Percentiles rank a stretch among this genome's conserved stretches.
These are phyloP conservation scores for Psilopsiagon aurifrons DNA, from an alignment of 2,113 vertebrate species.

Conservation along the genomic window DNA sequence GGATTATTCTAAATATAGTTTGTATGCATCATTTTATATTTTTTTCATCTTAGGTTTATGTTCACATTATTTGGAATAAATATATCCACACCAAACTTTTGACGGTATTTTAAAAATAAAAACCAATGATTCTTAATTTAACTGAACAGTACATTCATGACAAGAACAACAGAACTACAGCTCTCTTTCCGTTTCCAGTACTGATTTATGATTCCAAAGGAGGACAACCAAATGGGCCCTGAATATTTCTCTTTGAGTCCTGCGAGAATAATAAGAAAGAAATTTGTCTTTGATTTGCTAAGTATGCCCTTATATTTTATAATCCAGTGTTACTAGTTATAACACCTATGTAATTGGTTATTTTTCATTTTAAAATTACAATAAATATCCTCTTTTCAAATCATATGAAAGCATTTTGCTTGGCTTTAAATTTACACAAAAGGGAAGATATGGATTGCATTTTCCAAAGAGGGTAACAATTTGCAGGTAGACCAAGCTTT, in stretches of 20 bases:
- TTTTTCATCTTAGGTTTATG: slow-evolving; percentile 20
- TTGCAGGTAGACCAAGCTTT: not conserved
- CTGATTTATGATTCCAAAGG: slow-evolving; percentile 44
- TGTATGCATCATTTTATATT: slow-evolving; percentile 54
- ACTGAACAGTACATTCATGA: slow-evolving; percentile 26
- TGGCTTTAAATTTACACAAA: not conserved
- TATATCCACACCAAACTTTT: slow-evolving; percentile 14
- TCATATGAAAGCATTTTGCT: not conserved
- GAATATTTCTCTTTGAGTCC: slow-evolving; percentile 22
- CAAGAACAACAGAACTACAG: slow-evolving; percentile 6
- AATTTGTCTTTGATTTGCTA: slow-evolving; percentile 6
- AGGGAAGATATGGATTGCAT: not conserved
- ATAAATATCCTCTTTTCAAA: not conserved
- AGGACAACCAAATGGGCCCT: slow-evolving; percentile 10
- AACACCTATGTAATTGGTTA: not conserved
- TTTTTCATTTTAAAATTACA: not conserved
- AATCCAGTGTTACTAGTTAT: not conserved
- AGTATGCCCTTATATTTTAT: not conserved
- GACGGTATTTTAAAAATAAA: slow-evolving; percentile 61
- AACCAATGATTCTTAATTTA: not conserved
- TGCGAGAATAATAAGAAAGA: slow-evolving; percentile 31
- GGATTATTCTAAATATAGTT: slow-evolving; percentile 66
- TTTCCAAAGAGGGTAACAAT: not conserved
- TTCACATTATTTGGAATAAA: slow-evolving; percentile 46
- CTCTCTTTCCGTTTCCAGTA: not conserved